Conservation (phyloP, 2,113 vertebrate species). For the Trogon melanurus region DNA sequence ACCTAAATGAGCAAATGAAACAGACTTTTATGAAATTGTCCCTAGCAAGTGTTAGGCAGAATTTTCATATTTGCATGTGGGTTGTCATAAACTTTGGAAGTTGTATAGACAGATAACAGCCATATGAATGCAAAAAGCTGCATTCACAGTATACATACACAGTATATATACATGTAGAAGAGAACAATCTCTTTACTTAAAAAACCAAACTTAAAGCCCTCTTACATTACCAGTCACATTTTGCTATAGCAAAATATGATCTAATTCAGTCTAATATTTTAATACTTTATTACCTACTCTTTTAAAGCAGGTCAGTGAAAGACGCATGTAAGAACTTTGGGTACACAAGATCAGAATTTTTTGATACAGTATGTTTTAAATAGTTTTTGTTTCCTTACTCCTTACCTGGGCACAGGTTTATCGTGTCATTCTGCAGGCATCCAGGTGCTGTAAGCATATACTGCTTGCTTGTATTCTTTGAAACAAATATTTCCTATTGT, state of each 20-base stretch:
- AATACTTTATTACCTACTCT: not conserved
- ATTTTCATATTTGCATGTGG: not conserved
- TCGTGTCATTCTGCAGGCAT: not conserved
- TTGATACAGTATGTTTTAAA: not conserved
- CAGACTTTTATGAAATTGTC: not conserved
- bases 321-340: not conserved
- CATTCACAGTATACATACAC: too few relatives aligned
- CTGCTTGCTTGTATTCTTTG: not conserved
- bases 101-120: not conserved
- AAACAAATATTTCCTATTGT: not conserved
- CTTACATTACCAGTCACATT: not conserved
- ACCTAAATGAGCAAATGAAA: not conserved
- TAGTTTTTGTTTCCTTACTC: not conserved
- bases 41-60: not conserved
- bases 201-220: not conserved
- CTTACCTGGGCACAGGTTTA: not conserved
- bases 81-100: not conserved
- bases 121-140: not conserved
- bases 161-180: not conserved
- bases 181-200: not conserved
- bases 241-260: not conserved
- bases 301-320: not conserved
- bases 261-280: not conserved
- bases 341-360: not conserved
- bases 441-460: not conserved